Base-by-base conservation (phyloP, 2,113 vertebrate species). In the Protobothrops mucrosquamatus region DNA sequence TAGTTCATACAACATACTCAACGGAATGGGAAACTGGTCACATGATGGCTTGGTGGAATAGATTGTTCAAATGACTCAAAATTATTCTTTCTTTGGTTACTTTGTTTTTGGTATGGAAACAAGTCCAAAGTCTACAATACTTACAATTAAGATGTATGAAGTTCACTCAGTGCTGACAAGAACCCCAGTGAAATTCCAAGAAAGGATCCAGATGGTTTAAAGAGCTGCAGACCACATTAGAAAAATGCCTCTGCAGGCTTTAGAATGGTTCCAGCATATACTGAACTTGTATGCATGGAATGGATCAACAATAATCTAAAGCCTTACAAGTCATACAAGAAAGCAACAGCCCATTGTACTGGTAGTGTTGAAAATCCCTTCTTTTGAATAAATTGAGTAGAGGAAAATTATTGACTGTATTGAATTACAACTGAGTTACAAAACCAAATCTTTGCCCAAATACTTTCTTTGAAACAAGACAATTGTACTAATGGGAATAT, bases 401-500 rank as follows among this genome's bases (percentile, higher is more conserved):
- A n/a, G 26, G 23, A 34, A 51, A 81, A 81, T 34, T 90, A 11
- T 26, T 20, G 6, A 81, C 12, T 81, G 11, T 26, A 23, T 3
- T 26, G 69, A 91, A 23, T 15, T 81, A 69, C 4, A 56, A 91
- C 64, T 52, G 7, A 55, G 29, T 52, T n/a, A 18, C 29, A n/a
- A 51, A n/a, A 2, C 1, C 48, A 48, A 29, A n/a, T 26, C 29
- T 48, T 74, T 74, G 48, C 26, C 48, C 51, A 51, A 52, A 52
- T 29, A 61, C 1, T 69, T 74, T n/a, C 59, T 69, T n/a, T 22
- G 43, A 64, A 89, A 89, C n/a, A 61, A 69, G 59, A 26, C 6
- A 24, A 48, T 87, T 51, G 9, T 51, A 48, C 14, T 26, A 87
- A 87, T 3, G 11, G 69, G 69, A 56, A 92, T 96, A 94, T 89